phyloP scores from a whole-genome alignment of 1,140 invertebrate species.

The Sminthurides bifidus region DNA sequence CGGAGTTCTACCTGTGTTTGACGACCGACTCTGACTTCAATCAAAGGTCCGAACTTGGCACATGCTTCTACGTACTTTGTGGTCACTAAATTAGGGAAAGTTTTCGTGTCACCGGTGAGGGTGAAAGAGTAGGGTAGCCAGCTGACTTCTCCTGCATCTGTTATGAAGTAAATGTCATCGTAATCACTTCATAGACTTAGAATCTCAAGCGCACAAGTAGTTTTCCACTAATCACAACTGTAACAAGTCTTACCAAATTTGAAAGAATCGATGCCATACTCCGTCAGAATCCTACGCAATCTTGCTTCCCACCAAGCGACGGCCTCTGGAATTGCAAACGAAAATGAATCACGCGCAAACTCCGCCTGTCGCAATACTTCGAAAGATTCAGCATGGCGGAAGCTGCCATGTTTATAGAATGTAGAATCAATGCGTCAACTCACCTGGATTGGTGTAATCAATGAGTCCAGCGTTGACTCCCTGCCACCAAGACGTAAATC shows the following conservation, averaged over 20 bases:
- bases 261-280: conserved; percentile 65
- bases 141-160: conserved; percentile 66
- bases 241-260: conserved; percentile 53
- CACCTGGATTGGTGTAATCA: conserved; percentile 61
- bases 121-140: conserved; percentile 44
- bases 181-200: no score
- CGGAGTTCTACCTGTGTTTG: conserved; percentile 36
- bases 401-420: no score
- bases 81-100: conserved; percentile 50
- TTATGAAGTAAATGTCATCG: background rate
- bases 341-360: background rate
- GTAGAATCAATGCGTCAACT: no score
- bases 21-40: conserved; percentile 58
- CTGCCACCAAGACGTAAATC: conserved; percentile 71
- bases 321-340: conserved; percentile 38
- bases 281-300: conserved; percentile 46
- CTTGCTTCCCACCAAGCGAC: conserved; percentile 59
- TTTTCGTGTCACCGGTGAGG: conserved; percentile 32
- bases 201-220: no score
- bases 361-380: no score
- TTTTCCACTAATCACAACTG: no score
- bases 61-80: conserved; percentile 52
- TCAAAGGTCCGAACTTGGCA: conserved; percentile 49
- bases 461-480: conserved; percentile 51
- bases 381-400: no score